Conservation (phyloP, 2,113 vertebrate genomes). For the Barbus barbus region DNA sequence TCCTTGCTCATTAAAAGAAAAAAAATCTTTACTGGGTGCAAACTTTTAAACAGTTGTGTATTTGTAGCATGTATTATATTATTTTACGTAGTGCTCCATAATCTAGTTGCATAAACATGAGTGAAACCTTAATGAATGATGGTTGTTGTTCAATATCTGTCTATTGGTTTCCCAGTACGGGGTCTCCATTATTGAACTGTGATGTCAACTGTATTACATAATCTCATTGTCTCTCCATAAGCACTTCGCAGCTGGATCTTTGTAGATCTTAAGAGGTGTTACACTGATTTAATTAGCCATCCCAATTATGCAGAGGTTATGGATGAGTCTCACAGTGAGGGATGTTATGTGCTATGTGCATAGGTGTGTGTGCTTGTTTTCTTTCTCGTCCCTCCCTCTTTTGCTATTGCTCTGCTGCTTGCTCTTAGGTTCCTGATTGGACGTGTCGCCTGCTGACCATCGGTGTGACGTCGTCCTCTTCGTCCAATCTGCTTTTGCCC, state of each 20-base stretch:
- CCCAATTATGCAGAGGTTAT: conserved; percentile 33
- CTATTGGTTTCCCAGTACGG: neutral
- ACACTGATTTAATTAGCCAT: conserved; percentile 36
- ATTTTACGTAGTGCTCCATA: neutral
- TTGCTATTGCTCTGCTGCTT: too few relatives aligned
- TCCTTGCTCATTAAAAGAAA: too few relatives aligned
- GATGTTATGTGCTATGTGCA: too few relatives aligned
- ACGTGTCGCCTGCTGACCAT: too few relatives aligned
- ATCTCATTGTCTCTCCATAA: conserved; percentile 31
- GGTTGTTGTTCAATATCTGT: neutral
- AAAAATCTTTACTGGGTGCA: too few relatives aligned
- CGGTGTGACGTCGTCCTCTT: too few relatives aligned
- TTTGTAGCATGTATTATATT: neutral
- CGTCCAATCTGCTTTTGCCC: too few relatives aligned
- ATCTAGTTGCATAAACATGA: neutral
- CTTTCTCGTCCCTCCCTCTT: too few relatives aligned
- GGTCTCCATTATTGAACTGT: neutral
- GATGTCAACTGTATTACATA: conserved; percentile 24
- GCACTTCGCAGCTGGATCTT: neutral
- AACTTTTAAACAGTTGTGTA: neutral
- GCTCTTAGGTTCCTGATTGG: too few relatives aligned
- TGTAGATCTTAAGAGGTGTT: conserved; percentile 9
- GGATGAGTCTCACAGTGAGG: conserved; percentile 26
- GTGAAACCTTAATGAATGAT: neutral
- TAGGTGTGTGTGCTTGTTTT: too few relatives aligned